Evolutionary conservation across 2,888 invertebrate species (phyloP).

Genomic region (Endotricha flammealis): DNA sequence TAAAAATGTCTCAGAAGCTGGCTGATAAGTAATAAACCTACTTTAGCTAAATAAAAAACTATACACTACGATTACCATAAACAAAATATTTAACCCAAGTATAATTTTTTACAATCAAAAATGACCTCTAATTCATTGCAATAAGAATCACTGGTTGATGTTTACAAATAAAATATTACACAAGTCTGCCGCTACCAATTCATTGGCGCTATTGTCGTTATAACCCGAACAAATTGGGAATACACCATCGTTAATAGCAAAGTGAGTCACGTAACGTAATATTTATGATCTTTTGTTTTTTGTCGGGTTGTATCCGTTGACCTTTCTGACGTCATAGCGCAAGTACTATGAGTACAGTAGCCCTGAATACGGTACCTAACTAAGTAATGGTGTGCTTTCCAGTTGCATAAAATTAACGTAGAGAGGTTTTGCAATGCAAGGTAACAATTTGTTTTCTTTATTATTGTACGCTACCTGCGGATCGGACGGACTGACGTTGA

Average conservation of each 20-base stretch:
- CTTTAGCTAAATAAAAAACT: too few species aligned
- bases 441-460: too few species aligned
- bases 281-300: slow-evolving; percentile 20
- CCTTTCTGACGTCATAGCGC: slow-evolving; percentile 29
- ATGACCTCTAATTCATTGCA: slow-evolving; percentile 6
- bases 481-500: too few species aligned
- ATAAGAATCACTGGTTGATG: slow-evolving; percentile 8
- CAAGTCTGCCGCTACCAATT: neutral
- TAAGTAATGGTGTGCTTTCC: neutral
- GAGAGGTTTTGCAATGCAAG: neutral
- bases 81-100: too few species aligned
- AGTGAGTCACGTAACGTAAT: too few species aligned
- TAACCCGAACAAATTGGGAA: slow-evolving; percentile 30
- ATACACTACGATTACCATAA: too few species aligned
- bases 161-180: neutral
- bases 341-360: slow-evolving; percentile 13
- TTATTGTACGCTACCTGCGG: too few species aligned
- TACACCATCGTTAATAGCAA: slow-evolving; percentile 5
- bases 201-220: slow-evolving; percentile 29
- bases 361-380: neutral
- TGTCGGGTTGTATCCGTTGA: slow-evolving; percentile 46
- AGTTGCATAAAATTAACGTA: slow-evolving; percentile 1
- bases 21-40: too few species aligned
- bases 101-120: too few species aligned
- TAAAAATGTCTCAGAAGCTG: too few species aligned